These are phyloP conservation scores for Amblyjoppa fuscipennis DNA, from an alignment of 2,888 invertebrate genomes.

Conservation along the genomic window DNA sequence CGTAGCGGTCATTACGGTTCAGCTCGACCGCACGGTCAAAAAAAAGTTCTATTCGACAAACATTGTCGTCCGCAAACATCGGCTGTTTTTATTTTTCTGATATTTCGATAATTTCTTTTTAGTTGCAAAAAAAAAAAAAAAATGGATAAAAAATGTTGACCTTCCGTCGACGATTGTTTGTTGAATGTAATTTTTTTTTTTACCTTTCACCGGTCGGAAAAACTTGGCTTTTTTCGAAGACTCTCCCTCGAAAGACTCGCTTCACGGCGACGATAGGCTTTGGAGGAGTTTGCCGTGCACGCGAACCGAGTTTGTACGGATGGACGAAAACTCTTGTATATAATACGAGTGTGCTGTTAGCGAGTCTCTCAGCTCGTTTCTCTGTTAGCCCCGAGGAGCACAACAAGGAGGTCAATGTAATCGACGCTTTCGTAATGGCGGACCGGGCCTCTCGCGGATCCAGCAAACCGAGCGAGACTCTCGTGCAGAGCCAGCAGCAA, in stretches of 20 bases:
- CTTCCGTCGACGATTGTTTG: neutral
- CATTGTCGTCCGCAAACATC: neutral
- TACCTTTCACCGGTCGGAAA: neutral
- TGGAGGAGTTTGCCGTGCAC: neutral
- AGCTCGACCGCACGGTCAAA: neutral
- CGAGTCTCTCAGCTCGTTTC: conserved; percentile 43
- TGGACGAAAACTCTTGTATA: conserved; percentile 25
- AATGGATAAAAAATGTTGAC: neutral
- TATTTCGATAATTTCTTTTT: neutral
- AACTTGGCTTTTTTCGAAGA: neutral
- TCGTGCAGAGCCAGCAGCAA: conserved; percentile 43
- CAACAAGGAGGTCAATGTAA: conserved; percentile 80
- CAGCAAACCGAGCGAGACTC: conserved; percentile 48
- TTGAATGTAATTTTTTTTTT: neutral
- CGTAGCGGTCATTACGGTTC: neutral
- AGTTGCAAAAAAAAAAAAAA: neutral
- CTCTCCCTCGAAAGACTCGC: neutral
- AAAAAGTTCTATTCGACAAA: neutral
- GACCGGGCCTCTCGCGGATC: conserved; percentile 59
- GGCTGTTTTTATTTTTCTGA: neutral
- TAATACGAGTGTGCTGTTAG: conserved; percentile 15
- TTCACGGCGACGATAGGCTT: neutral
- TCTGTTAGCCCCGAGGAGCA: conserved; percentile 63
- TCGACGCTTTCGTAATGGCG: conserved; percentile 78
- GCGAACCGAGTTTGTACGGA: conserved; percentile 36